Conservation (phyloP, 2,797 vertebrate genomes). For the Galaxias olidus region DNA sequence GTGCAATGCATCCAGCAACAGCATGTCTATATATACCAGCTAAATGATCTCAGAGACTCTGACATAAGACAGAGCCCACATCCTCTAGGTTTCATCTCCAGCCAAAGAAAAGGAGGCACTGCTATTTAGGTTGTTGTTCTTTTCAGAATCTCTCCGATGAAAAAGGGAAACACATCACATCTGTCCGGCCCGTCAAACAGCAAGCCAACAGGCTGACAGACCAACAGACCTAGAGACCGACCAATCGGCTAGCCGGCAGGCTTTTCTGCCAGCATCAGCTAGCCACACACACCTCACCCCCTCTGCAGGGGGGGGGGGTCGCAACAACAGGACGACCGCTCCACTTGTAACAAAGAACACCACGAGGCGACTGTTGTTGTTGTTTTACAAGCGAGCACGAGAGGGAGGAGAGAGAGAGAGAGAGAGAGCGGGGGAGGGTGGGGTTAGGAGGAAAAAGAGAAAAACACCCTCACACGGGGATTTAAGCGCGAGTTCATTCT, state of each 20-base stretch:
- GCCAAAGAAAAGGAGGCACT: too few relatives aligned
- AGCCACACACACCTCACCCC: constrained; percentile 10
- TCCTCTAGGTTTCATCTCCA: too few relatives aligned
- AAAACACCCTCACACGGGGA: constrained; percentile 53
- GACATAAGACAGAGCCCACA: neutral
- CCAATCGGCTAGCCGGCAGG: neutral
- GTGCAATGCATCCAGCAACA: constrained; percentile 67
- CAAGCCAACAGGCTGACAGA: neutral
- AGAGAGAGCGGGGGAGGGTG: constrained; percentile 13
- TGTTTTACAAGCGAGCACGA: constrained; percentile 50
- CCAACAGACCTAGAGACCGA: neutral
- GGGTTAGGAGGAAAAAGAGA: constrained; percentile 44
- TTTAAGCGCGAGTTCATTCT: neutral
- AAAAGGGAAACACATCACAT: constrained; percentile 13
- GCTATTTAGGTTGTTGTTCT: too few relatives aligned
- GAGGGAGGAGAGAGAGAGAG: constrained; percentile 7
- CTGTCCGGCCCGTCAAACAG: constrained; percentile 20
- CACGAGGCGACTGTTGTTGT: constrained; percentile 66
- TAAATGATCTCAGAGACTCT: neutral
- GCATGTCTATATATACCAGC: constrained; percentile 45
- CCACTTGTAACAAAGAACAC: constrained; percentile 39
- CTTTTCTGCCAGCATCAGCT: constrained; percentile 15
- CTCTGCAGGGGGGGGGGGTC: constrained; percentile 15
- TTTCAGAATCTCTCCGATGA: too few relatives aligned
- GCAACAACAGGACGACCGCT: constrained; percentile 29